phyloP scores from a whole-genome alignment of 2,113 vertebrate genomes.

The Sus scrofa region T2T-Sscrofa CM000816.6:38798001-38798500 shows the following conservation, averaged over 20 bases:
- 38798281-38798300: not conserved
- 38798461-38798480: not conserved
- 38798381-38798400: not conserved
- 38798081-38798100: not conserved
- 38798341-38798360: constrained; percentile 11
- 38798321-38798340: not conserved
- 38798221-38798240: not conserved
- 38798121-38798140: not conserved
- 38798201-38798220: not conserved
- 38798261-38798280: not conserved
- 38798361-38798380: not conserved
- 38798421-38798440: not conserved
- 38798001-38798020: not conserved
- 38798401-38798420: not conserved
- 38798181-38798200: not conserved
- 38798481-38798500: not conserved
- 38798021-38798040: not conserved
- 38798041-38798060: not conserved
- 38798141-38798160: not conserved
- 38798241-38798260: not conserved
- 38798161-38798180: not conserved
- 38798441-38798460: not conserved
- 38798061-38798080: not conserved
- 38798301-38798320: not conserved
- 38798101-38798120: not conserved